phyloP scores from a whole-genome alignment of 2,888 invertebrate species.

The Callinectes sapidus region DNA sequence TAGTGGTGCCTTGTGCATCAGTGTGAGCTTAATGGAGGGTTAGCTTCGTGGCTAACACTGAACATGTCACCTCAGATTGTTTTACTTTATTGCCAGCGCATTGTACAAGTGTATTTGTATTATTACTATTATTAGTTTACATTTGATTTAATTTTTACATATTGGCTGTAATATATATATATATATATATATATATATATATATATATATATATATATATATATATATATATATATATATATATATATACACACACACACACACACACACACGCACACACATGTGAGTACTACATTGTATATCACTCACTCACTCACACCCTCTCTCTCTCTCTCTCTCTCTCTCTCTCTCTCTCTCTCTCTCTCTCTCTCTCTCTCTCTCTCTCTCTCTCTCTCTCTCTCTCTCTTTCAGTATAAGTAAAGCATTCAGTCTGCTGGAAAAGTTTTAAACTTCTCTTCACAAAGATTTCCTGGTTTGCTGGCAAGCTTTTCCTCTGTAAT shows the following conservation, averaged over 20 bases:
- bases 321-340: neutral
- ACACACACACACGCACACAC: too few relatives aligned
- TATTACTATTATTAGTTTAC: neutral
- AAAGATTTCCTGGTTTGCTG: neutral
- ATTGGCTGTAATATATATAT: too few relatives aligned
- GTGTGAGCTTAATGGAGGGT: neutral
- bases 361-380: neutral
- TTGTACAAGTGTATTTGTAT: neutral
- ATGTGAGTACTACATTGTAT: too few relatives aligned
- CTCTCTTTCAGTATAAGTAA: neutral
- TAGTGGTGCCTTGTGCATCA: conserved; percentile 9
- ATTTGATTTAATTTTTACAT: too few relatives aligned
- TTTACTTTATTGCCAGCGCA: neutral
- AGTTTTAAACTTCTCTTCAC: neutral
- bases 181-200: too few relatives aligned
- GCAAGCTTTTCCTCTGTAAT: neutral
- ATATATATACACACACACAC: neutral
- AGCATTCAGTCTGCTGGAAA: neutral
- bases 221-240: conserved; percentile 28
- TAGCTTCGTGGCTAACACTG: neutral
- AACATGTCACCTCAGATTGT: neutral
- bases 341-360: neutral
- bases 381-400: neutral
- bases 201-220: too few relatives aligned
- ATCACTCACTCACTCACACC: conserved; percentile 4